These are phyloP conservation scores for Pluvialis apricaria DNA, from an alignment of 2,113 vertebrate genomes.

Conservation along the genomic window DNA sequence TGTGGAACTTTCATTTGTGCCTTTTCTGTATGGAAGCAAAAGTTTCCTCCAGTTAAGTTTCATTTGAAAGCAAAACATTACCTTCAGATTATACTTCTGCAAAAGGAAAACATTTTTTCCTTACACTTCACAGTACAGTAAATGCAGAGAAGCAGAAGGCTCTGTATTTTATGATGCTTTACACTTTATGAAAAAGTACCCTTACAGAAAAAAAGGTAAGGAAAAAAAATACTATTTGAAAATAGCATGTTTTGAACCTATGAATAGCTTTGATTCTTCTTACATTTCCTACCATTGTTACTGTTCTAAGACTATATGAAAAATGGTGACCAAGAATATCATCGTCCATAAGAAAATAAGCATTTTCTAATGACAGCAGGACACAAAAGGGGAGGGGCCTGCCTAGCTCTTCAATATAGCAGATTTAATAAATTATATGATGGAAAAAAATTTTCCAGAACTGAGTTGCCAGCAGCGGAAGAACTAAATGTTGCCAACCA, in stretches of 20 bases:
- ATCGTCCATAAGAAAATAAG: not conserved
- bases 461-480: not conserved
- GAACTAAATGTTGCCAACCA: not conserved
- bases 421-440: not conserved
- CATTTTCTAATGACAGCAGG: not conserved
- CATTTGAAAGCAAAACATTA: slow-evolving; percentile 25
- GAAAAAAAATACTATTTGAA: not conserved
- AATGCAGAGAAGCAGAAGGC: not conserved
- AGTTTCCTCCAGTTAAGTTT: not conserved
- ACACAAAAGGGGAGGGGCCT: not conserved
- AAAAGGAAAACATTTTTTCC: slow-evolving; percentile 30
- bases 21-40: not conserved
- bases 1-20: not conserved
- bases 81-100: slow-evolving; percentile 29
- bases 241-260: not conserved
- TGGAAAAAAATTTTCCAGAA: not conserved
- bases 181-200: not conserved
- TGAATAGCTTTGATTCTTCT: not conserved
- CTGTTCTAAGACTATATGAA: not conserved
- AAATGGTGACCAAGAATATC: not conserved
- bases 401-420: not conserved
- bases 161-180: not conserved
- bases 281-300: not conserved
- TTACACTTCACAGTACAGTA: not conserved
- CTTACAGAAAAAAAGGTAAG: not conserved